These are phyloP conservation scores for Lepidurus apus DNA, from an alignment of 1,140 invertebrate genomes.

Conservation along the genomic window DNA sequence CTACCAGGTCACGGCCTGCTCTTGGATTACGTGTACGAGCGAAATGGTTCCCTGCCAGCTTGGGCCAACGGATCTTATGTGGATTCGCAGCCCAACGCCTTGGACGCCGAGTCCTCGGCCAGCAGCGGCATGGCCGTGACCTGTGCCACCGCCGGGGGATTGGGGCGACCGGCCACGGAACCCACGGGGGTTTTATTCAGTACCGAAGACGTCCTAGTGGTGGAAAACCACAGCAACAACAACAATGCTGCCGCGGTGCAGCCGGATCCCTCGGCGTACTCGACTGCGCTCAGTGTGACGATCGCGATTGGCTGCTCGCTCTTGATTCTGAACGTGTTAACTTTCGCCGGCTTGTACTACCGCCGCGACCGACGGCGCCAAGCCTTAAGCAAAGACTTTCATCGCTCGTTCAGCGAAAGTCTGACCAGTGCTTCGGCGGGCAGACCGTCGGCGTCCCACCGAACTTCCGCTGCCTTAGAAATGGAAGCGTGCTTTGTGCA, in stretches of 20 bases:
- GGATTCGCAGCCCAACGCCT: neutral
- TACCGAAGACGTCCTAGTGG: neutral
- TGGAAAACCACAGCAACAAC: neutral
- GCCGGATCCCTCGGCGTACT: slow-evolving; percentile 69
- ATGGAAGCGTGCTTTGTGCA: slow-evolving; percentile 10
- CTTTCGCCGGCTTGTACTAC: slow-evolving; percentile 91
- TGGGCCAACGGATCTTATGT: slow-evolving; percentile 34
- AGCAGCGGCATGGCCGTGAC: neutral
- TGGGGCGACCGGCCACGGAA: neutral
- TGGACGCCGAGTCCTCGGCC: neutral
- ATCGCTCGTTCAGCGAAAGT: slow-evolving; percentile 29
- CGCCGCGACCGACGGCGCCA: slow-evolving; percentile 61
- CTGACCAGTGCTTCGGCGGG: slow-evolving; percentile 9
- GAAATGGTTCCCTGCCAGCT: slow-evolving; percentile 23
- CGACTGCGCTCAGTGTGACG: slow-evolving; percentile 82
- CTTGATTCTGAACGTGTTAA: slow-evolving; percentile 82
- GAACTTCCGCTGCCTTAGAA: slow-evolving; percentile 2
- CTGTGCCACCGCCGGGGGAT: neutral
- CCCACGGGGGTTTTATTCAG: neutral
- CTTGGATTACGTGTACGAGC: slow-evolving; percentile 15
- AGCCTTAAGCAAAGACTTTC: slow-evolving; percentile 17
- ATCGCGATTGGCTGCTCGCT: slow-evolving; percentile 86
- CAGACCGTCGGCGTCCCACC: neutral
- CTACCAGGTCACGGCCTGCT: slow-evolving; percentile 61
- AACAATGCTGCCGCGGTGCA: slow-evolving; percentile 53